phyloP scores from a whole-genome alignment of 2,888 invertebrate genomes.

The Nemotelus pantherinus region DNA sequence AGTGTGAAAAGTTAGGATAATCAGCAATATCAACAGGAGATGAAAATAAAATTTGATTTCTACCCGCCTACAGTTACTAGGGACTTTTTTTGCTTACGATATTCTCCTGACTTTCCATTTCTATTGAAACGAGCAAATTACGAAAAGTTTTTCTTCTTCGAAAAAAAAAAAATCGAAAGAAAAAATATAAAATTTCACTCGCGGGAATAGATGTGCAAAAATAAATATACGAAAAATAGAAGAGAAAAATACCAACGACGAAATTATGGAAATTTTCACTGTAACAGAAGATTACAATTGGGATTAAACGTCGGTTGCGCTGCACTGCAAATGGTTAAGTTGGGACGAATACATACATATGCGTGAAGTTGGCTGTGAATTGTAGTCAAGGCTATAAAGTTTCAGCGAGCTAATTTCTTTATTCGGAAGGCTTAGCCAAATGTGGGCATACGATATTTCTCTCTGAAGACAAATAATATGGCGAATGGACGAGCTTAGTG shows the following conservation, averaged over 20 bases:
- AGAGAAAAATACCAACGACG: background rate
- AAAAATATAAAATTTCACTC: background rate
- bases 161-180: no score
- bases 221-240: no score
- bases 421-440: background rate
- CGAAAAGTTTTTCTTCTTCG: no score
- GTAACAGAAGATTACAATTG: background rate
- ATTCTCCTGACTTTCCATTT: no score
- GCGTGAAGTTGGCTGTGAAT: background rate
- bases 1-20: background rate
- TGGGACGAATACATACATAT: no score
- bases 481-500: background rate
- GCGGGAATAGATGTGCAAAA: background rate
- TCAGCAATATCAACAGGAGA: slow-evolving; percentile 23
- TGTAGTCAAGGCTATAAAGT: background rate
- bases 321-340: no score
- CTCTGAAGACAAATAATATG: slow-evolving; percentile 11
- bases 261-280: slow-evolving; percentile 17
- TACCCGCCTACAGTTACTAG: background rate
- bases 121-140: no score
- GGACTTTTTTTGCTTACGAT: no score
- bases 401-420: background rate
- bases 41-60: background rate
- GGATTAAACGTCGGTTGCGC: background rate
- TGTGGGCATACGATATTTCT: background rate